Evolutionary conservation across 37 sponge, comb jelly and placozoan genomes (phyloP), one percentile per base, ranked within the genome.

Genomic region (Eunapius fragilis): DNA sequence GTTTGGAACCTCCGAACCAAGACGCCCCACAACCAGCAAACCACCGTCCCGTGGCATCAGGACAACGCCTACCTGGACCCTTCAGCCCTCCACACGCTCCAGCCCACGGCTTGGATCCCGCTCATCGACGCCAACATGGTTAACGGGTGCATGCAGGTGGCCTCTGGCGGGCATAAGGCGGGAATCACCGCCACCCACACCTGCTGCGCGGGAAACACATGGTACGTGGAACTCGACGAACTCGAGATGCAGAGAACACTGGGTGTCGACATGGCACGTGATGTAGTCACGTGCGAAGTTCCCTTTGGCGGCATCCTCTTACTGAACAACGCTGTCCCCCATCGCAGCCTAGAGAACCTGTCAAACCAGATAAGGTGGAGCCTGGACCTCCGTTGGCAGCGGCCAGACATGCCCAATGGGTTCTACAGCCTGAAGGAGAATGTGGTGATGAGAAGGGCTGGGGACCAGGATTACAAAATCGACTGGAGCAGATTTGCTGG

Each of bases 1-100:
- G 96, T 93, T 72, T 96, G 94, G 94, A 93, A 91, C 71, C 74
- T 96, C 13, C 85, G 97, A 0, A 41, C 92, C 30, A 96, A 96
- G 83, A 91, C 86, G 23, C 97, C 97, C 0, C 50, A 80, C 68
- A 89, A 94, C 50, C 90, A 91, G n/a, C 83, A 89, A 74, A 84
- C 92, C 49, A 88, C 87, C 5, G 96, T 96, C 23, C 96, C 96
- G 11, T 96, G 96, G 96, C 96, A 96, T 80, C 97, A 96, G 68
- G 97, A 96, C 91, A 92, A 89, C 79, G 94, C 90, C 68, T 96
- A 96, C 87, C 67, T 96, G 82, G 92, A 92, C 48, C 79, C 70
- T 0, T 69, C 81, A 0, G 76, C 84, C 25, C 80, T 85, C 0
- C 13, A 80, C 50, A 87, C 88, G 25, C 86, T 89, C 38, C 87